Conservation (phyloP, 2,888 invertebrate genomes). For the Cheilosia grossa region DNA sequence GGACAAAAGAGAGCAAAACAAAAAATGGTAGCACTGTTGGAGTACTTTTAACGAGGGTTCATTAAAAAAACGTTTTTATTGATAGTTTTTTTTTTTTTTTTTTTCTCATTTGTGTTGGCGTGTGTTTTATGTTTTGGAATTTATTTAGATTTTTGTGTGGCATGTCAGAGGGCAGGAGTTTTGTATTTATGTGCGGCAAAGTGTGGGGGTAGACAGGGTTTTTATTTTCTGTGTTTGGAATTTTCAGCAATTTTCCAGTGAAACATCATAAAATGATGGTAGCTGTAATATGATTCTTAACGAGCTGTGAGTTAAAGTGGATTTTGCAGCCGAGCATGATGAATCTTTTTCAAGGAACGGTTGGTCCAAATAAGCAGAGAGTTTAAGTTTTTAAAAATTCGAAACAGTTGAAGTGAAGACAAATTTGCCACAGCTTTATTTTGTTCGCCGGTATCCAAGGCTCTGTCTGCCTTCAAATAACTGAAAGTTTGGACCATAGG, state of each 20-base stretch:
- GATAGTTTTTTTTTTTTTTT: slow-evolving; percentile 10
- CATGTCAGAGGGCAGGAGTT: neutral
- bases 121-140: slow-evolving; percentile 30
- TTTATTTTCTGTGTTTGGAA: neutral
- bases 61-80: slow-evolving; percentile 56
- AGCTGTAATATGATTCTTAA: no score
- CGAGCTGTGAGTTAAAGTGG: neutral
- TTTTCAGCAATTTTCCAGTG: neutral
- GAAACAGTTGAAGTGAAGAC: no score
- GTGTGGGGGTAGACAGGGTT: no score
- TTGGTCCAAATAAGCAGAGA: no score
- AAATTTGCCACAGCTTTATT: no score
- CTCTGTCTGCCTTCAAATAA: no score
- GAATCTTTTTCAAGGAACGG: no score
- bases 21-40: slow-evolving; percentile 11
- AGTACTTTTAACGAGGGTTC: slow-evolving; percentile 55
- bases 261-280: neutral
- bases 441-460: no score
- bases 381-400: no score
- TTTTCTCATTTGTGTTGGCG: neutral
- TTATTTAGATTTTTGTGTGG: slow-evolving; percentile 30
- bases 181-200: neutral
- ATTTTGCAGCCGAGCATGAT: no score
- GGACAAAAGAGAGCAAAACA: slow-evolving; percentile 46
- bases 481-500: no score